These are phyloP conservation scores for Drosophila tani DNA, from an alignment of 1,140 invertebrate species.

Conservation along the genomic window DNA sequence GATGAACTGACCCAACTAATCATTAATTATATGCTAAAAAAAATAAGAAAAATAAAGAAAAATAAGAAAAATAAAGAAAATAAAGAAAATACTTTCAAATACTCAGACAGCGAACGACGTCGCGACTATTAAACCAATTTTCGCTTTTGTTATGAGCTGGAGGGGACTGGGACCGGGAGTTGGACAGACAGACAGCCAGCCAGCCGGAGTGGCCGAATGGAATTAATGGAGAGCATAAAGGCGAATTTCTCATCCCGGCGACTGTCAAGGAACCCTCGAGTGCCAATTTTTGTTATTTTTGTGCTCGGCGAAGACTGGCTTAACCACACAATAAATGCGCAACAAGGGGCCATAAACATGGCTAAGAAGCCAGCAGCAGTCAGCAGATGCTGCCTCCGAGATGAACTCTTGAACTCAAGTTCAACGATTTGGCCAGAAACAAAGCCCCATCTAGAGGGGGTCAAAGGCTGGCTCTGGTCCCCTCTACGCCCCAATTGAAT, in stretches of 20 bases:
- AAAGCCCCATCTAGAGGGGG: constrained; percentile 40
- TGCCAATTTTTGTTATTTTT: constrained; percentile 36
- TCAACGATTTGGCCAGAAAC: constrained; percentile 65
- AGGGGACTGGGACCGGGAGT: constrained; percentile 10
- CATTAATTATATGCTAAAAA: constrained; percentile 71
- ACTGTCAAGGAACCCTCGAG: constrained; percentile 75
- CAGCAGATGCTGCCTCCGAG: constrained; percentile 57
- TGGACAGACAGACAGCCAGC: neutral
- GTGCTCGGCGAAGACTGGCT: constrained; percentile 42
- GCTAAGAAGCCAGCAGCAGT: constrained; percentile 29
- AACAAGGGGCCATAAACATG: constrained; percentile 67
- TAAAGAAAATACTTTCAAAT: constrained; percentile 48
- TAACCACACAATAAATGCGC: constrained; percentile 73
- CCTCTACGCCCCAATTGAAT: constrained; percentile 46
- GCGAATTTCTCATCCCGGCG: constrained; percentile 52
- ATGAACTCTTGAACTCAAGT: constrained; percentile 81
- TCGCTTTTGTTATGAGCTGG: constrained; percentile 24
- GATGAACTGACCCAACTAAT: constrained; percentile 59
- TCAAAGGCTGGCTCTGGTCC: constrained; percentile 31
- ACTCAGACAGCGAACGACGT: constrained; percentile 55
- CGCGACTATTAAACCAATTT: constrained; percentile 65
- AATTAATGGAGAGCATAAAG: constrained; percentile 76
- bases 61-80: too few relatives aligned
- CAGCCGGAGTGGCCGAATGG: constrained; percentile 36
- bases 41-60: constrained; percentile 19